A percentile compares a stretch with the other conserved stretches of the same genome.
Conservation (phyloP, 2,797 vertebrate genomes). For the Alouatta caraya region DNA sequence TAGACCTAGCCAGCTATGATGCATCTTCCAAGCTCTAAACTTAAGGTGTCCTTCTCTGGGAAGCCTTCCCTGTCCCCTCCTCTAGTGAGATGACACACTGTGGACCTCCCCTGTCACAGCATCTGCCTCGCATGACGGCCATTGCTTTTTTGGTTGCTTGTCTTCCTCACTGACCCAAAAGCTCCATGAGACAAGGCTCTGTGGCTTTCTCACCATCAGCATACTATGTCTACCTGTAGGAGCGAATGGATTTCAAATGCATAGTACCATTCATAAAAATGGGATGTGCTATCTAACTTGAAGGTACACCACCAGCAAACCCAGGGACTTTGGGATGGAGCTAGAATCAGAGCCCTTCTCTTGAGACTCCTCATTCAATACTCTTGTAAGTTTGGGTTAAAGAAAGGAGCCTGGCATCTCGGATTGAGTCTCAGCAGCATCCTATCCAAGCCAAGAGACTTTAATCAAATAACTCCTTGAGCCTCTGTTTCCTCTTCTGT, state of each 20-base stretch:
- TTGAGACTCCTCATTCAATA: rapidly evolving
- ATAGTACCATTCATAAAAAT: neutral
- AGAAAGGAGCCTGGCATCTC: neutral
- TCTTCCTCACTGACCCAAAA: neutral
- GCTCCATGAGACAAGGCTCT: rapidly evolving
- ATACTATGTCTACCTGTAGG: neutral
- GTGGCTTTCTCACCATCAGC: neutral
- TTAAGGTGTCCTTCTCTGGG: neutral
- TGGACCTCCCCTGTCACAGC: rapidly evolving
- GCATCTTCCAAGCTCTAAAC: neutral
- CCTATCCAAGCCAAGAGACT: neutral
- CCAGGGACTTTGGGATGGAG: neutral
- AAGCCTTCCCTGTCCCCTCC: rapidly evolving
- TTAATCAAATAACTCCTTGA: neutral
- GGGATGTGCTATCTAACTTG: neutral
- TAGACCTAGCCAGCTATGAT: neutral
- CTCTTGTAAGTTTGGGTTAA: rapidly evolving
- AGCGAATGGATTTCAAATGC: neutral
- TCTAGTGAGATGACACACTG: rapidly evolving
- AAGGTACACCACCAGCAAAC: no score
- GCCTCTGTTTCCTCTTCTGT: neutral
- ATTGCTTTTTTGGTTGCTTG: rapidly evolving
- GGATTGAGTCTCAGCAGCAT: rapidly evolving
- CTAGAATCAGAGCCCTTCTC: neutral
- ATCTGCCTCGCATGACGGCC: rapidly evolving